Conservation (phyloP, 2,113 vertebrate genomes). For the Rafetus swinhoei region DNA sequence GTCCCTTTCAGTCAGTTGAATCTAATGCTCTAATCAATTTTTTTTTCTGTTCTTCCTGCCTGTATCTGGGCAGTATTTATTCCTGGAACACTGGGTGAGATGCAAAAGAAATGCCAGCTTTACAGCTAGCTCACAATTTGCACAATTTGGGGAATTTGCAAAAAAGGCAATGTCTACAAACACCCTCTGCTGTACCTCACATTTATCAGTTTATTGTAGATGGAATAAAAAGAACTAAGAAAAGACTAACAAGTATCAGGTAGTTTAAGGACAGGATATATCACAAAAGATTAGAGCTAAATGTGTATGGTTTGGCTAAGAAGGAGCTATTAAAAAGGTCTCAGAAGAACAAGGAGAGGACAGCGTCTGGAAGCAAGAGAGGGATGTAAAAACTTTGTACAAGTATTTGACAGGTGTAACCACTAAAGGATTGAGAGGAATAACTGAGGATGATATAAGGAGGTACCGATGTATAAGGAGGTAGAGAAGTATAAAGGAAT, state of each 20-base stretch:
- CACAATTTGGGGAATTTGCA: neutral
- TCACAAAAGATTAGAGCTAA: neutral
- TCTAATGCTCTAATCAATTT: neutral
- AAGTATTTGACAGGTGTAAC: neutral
- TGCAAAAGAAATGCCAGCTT: neutral
- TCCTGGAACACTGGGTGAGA: neutral
- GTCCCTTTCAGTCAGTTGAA: neutral
- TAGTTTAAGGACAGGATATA: neutral
- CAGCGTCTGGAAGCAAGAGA: neutral
- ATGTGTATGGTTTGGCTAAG: neutral
- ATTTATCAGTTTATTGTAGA: neutral
- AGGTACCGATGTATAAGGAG: neutral
- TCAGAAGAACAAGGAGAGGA: neutral
- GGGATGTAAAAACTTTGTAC: neutral
- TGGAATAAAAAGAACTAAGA: neutral
- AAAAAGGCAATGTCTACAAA: neutral
- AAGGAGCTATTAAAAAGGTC: neutral
- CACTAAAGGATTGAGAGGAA: neutral
- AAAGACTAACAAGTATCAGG: neutral
- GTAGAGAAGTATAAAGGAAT: neutral
- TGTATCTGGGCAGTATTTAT: neutral
- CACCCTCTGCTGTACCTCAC: neutral
- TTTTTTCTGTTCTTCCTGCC: neutral
- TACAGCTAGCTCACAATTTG: neutral
- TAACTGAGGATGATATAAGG: neutral